Evolutionary conservation across 2,888 invertebrate genomes (phyloP), one percentile per base, ranked within the genome.

Genomic region (Tuberolachnus salignus): DNA sequence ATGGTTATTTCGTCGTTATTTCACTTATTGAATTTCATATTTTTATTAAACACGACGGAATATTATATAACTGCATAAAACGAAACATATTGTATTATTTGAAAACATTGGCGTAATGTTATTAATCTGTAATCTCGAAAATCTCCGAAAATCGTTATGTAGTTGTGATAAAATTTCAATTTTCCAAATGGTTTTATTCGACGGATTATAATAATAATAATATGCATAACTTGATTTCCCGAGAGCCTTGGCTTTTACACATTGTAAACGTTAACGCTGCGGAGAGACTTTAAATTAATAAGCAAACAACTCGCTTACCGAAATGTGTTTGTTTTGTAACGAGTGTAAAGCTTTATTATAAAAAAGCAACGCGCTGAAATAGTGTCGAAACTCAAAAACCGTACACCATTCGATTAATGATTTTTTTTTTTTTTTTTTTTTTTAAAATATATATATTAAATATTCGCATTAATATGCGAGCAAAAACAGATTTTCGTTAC

Each of bases 161-260:
- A 34, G 34, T 34, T 4, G 34, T 72, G 19, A 59, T 72, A 34
- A 26, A 26, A 34, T 59, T 49, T 72, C 72, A 49, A 72, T 72
- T 61, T 61, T 46, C 19, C 44, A 71, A 19, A 23, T 26, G 26
- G 3, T 46, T 49, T 14, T 49, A 8, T n/a, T n/a, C 21, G n/a
- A n/a, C 44, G 8, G 11, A 55, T 34, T 34, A 3, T 4, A 34
- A 34, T 34, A 34, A 34, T 34, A 4, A 34, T 34, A 34, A n/a
- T 34, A 6, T 23, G 14, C 19, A 21, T 44, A 21, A 44, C 44
- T 71, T 71, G 23, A 71, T 57, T 71, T 71, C 70, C 57, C 57
- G 21, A 23, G 72, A 72, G 72, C 49, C 59, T 59, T 19, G 70
- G 44, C 59, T 72, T 46, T 61, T n/a, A 61, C 9, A 61, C 44